phyloP scores from a whole-genome alignment of 2,113 vertebrate genomes.

The Asarcornis scutulata region DNA sequence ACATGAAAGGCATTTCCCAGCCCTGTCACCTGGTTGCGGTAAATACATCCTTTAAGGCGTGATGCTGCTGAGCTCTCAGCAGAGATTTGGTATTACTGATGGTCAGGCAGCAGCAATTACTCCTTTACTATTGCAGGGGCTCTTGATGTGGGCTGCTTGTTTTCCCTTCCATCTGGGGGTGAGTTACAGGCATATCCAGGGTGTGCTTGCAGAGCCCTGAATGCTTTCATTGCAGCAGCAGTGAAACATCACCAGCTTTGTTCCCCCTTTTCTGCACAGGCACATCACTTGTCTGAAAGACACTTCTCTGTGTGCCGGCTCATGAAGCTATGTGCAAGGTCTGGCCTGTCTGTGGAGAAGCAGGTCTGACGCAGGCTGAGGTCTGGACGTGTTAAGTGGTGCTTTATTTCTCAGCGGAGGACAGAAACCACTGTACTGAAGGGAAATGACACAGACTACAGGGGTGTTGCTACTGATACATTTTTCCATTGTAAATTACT shows the following conservation, averaged over 20 bases:
- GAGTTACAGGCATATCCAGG: rapidly evolving
- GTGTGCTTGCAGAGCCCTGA: background rate
- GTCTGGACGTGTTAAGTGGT: background rate
- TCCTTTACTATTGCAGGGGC: background rate
- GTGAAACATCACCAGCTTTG: background rate
- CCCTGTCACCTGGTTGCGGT: rapidly evolving
- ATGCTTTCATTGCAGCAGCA: background rate
- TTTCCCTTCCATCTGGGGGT: background rate
- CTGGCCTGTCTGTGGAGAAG: background rate
- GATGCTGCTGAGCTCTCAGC: background rate
- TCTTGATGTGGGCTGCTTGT: background rate
- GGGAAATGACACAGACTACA: background rate
- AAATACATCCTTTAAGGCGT: background rate
- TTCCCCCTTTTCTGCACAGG: background rate
- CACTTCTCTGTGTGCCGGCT: background rate
- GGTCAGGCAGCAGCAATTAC: background rate
- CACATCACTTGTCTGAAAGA: rapidly evolving
- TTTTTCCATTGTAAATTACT: background rate
- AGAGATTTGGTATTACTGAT: background rate
- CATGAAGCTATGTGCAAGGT: background rate
- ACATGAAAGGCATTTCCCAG: background rate
- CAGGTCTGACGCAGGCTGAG: background rate
- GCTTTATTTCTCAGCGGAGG: background rate
- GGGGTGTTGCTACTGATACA: background rate
- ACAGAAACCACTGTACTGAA: background rate